A percentile compares a stretch with the other conserved stretches of the same genome.
These are phyloP conservation scores for Lottia scabra DNA, from an alignment of 2,888 invertebrate genomes.

Conservation along the genomic window DNA sequence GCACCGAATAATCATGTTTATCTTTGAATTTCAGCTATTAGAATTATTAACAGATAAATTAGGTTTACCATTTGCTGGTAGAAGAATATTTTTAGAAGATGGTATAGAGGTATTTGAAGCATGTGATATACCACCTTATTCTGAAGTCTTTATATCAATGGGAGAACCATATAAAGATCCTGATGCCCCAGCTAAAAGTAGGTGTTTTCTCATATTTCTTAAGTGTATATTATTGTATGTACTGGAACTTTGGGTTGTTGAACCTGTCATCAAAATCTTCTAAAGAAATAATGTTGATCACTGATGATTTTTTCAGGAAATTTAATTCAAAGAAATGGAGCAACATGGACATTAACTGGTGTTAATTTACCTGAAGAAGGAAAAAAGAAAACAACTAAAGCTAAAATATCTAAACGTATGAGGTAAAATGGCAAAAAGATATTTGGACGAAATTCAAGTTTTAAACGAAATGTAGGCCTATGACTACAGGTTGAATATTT, in stretches of 20 bases:
- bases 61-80: constrained; percentile 62
- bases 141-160: constrained; percentile 63
- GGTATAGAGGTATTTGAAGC: constrained; percentile 63
- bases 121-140: constrained; percentile 55
- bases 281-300: no score
- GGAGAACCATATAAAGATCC: constrained; percentile 67
- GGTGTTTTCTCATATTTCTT: constrained; percentile 19
- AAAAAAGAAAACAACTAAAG: constrained; percentile 55
- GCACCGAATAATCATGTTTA: no score
- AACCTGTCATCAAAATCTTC: not conserved
- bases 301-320: constrained; percentile 45
- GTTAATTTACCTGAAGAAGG: constrained; percentile 57
- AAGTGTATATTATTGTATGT: not conserved
- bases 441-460: no score
- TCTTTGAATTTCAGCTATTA: constrained; percentile 54
- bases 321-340: constrained; percentile 51
- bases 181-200: constrained; percentile 58
- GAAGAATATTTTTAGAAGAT: constrained; percentile 66
- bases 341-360: constrained; percentile 66
- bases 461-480: no score
- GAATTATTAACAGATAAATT: constrained; percentile 66
- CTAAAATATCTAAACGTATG: constrained; percentile 62
- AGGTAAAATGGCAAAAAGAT: no score
- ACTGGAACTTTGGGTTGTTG: not conserved
- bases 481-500: no score